Evolutionary conservation across 1,140 invertebrate species (phyloP), one percentile per base, ranked within the genome.

Genomic region (Druon quercuslanigerum): DNA sequence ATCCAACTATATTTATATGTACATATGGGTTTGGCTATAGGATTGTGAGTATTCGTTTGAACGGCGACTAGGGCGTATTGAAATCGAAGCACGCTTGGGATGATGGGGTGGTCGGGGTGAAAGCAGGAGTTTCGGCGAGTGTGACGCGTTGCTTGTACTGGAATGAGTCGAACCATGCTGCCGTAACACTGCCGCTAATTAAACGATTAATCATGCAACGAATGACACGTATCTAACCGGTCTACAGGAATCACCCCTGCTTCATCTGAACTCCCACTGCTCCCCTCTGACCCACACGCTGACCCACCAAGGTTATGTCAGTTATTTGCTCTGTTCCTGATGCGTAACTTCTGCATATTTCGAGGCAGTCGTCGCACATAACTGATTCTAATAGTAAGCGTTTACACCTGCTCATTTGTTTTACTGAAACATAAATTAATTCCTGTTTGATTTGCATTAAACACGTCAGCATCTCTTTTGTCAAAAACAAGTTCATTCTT

Each of bases 121-220:
- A 46, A 46, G 40, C 25, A 11, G 40, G 40, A 11, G 0, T 46
- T 40, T 66, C 33, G 60, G 73, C 79, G 78, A 80, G 73, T 81
- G 79, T 87, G 86, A 88, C 85, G 87, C 78, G 82, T 74, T 86
- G 73, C 79, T 80, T 87, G 84, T 85, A 83, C 70, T 73, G 77
- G 75, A 83, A 84, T 81, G 79, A 84, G 83, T 84, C 83, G 81
- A 85, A 86, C 86, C 85, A 87, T 81, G 85, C 83, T 85, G 86
- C 83, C 89, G 89, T 90, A 89, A 91, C 88, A 89, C 82, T 86
- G 87, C 85, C 87, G 85, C 87, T 90, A 90, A 91, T 91, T 91
- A 91, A 91, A 90, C 89, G 88, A 91, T 91, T 91, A 91, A 91
- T 91, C 89, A 91, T 91, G 85, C 84, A 87, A 85, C 88, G 88